These are phyloP conservation scores for Vidua macroura DNA, from an alignment of 2,113 vertebrate species.

Conservation along the genomic window DNA sequence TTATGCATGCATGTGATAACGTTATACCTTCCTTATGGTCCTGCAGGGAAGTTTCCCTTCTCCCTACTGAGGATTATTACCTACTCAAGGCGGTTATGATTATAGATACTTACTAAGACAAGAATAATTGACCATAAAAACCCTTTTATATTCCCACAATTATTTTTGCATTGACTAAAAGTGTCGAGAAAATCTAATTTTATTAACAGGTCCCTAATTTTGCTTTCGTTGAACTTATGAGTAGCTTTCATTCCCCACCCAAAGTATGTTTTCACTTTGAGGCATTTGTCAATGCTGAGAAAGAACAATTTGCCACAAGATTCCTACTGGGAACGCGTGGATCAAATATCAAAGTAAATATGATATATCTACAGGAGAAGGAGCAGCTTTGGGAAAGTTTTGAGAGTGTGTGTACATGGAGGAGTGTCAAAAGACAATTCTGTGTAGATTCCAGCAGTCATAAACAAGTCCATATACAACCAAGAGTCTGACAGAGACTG, in stretches of 20 bases:
- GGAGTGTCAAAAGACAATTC: background rate
- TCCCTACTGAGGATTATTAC: conserved; percentile 73
- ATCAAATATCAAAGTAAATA: conserved; percentile 67
- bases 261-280: conserved; percentile 64
- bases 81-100: conserved; percentile 73
- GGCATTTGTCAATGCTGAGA: conserved; percentile 48
- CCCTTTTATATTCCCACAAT: conserved; percentile 82
- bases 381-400: background rate
- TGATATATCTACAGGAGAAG: background rate
- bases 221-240: conserved; percentile 67
- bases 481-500: background rate
- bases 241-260: background rate
- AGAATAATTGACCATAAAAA: conserved; percentile 86
- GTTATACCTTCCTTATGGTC: conserved; percentile 74
- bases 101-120: conserved; percentile 82
- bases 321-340: conserved; percentile 36
- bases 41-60: conserved; percentile 73
- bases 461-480: background rate
- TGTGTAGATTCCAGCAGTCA: background rate
- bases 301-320: conserved; percentile 69
- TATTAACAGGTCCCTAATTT: conserved; percentile 75
- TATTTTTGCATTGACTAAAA: conserved; percentile 86
- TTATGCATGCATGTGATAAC: conserved; percentile 75
- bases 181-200: conserved; percentile 76
- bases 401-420: background rate